Evolutionary conservation across 1,140 invertebrate genomes (phyloP).

Genomic region (Chlorops oryzae): DNA sequence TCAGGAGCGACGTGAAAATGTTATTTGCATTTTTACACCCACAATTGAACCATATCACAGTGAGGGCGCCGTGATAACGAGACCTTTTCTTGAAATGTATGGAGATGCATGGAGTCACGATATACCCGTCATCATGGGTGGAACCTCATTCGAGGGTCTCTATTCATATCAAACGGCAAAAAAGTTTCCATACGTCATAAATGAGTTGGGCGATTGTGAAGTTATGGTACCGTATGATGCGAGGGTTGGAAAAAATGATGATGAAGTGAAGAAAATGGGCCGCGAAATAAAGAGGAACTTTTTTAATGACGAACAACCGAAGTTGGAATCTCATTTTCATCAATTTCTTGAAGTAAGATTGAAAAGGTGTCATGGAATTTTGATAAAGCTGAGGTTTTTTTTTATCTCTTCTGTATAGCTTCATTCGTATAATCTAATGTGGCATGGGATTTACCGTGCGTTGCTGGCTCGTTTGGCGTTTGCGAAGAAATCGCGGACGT

Average conservation of each 20-base stretch:
- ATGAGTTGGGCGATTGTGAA: conserved; percentile 22
- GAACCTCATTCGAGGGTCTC: conserved; percentile 38
- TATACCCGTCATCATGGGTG: conserved; percentile 49
- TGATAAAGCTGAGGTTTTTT: no score
- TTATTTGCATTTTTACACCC: conserved; percentile 29
- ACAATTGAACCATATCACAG: conserved; percentile 35
- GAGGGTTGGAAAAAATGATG: conserved; percentile 15
- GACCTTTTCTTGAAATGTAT: conserved; percentile 24
- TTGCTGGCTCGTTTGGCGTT: conserved; percentile 32
- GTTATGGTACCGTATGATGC: conserved; percentile 29
- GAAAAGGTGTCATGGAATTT: no score
- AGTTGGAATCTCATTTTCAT: no score
- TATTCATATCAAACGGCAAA: conserved; percentile 24
- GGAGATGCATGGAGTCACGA: conserved; percentile 38
- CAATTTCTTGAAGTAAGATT: no score
- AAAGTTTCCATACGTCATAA: conserved; percentile 18
- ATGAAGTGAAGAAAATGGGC: conserved; percentile 16
- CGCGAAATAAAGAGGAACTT: no score
- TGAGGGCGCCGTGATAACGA: conserved; percentile 30
- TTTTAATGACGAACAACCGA: not conserved
- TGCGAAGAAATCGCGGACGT: conserved; percentile 29
- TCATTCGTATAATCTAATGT: conserved; percentile 42
- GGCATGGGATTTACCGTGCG: conserved; percentile 42
- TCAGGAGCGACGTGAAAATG: conserved; percentile 24
- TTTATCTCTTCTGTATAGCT: conserved; percentile 27